Base-by-base conservation (phyloP, 2,113 vertebrate species). In the Typhlomys cinereus region DNA sequence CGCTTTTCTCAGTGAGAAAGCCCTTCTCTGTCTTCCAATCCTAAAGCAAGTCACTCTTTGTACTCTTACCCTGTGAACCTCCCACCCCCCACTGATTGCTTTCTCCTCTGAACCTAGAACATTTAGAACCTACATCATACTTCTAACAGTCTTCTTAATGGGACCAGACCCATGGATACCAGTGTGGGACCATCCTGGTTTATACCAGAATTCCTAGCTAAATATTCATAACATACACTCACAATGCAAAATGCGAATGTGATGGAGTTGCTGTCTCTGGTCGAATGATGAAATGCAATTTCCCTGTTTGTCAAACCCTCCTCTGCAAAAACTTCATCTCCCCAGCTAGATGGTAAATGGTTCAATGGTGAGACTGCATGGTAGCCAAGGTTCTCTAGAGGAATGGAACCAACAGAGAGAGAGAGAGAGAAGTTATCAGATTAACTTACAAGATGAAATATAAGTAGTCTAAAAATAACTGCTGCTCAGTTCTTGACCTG, bases 161-260 rank as follows among this genome's bases (percentile, higher is more conserved):
- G n/a, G 46, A 62, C 52, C 11, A 14, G 21, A 9, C 34, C 8
- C 54, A 12, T 57, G 54, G 4, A 15, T 52, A 48, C 21, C 1
- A 1, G 13, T 64, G 2, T 48, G 25, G 36, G 4, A 66, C 70
- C 9, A 2, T 86, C n/a, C 11, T 64, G 15, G 29, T 80, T 88
- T 80, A 10, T 12, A 66, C 23, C 27, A 54, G 5, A 17, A 54
- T 81, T 69, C 15, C 80, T 70, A 21, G 27, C 36, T 29, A 82
- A 70, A 34, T 89, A 73, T 6, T 36, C 54, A 57, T 57, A 50
- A 67, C 3, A 48, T 21, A 7, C 12, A 50, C 71, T 66, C n/a
- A n/a, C 17, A n/a, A 18, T 79, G 54, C 79, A 57, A 91, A 88
- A 84, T 39, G n/a, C n/a, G n/a, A n/a, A n/a, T n/a, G n/a, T n/a